phyloP scores from a whole-genome alignment of 1,140 invertebrate species.

The Aphaenogaster ashmeadi region DNA sequence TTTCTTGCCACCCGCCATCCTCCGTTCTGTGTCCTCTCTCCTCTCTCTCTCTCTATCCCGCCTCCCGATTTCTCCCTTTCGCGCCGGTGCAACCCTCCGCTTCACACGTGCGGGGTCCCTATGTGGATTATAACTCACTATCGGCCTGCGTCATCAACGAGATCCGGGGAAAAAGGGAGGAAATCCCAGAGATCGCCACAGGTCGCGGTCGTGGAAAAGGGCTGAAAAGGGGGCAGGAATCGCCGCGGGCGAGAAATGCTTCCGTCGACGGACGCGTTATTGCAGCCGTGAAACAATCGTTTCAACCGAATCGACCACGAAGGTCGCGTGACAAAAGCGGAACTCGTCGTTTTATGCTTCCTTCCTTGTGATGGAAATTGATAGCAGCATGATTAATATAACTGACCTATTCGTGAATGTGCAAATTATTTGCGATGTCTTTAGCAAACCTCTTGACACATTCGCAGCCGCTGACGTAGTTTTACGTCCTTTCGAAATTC shows the following conservation, averaged over 20 bases:
- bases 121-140: slow-evolving; percentile 57
- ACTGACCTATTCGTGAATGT: background rate
- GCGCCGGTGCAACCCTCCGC: slow-evolving; percentile 16
- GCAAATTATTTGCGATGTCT: background rate
- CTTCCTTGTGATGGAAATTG: background rate
- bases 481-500: too few relatives aligned
- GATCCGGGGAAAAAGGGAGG: slow-evolving; percentile 6
- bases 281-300: slow-evolving; percentile 39
- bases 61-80: slow-evolving; percentile 23
- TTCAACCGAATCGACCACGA: background rate
- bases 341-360: background rate
- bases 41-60: background rate
- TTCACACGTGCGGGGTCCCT: slow-evolving; percentile 5
- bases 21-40: background rate
- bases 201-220: slow-evolving; percentile 15
- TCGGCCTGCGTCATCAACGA: slow-evolving; percentile 38
- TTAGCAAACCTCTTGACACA: background rate
- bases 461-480: too few relatives aligned
- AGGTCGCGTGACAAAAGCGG: slow-evolving; percentile 11
- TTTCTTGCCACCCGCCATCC: background rate
- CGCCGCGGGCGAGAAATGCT: slow-evolving; percentile 5
- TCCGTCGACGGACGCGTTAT: background rate
- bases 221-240: background rate
- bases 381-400: background rate
- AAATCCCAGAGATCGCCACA: slow-evolving; percentile 33